A percentile compares a stretch with the other conserved stretches of the same genome.
These are phyloP conservation scores for Boloria selene DNA, from an alignment of 2,888 invertebrate species.

Conservation along the genomic window DNA sequence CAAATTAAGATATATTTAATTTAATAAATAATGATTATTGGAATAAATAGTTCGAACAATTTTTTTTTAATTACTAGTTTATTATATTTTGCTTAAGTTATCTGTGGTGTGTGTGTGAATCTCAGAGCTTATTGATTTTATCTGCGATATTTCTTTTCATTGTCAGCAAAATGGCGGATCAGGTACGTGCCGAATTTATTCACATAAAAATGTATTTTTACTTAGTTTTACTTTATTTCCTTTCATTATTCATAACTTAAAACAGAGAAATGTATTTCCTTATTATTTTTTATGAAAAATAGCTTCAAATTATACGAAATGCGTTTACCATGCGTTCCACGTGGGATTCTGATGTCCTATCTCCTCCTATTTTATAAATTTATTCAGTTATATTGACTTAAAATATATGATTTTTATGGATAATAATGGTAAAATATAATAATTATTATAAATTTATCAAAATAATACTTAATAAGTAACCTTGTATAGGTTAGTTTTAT, in stretches of 20 bases:
- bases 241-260: conserved; percentile 2
- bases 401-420: background rate
- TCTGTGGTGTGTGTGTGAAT: conserved; percentile 1
- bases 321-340: conserved; percentile 28
- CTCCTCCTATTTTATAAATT: background rate
- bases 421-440: no score
- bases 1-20: no score
- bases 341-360: conserved; percentile 27
- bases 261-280: conserved; percentile 3
- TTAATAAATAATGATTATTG: no score
- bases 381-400: background rate
- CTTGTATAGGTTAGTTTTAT: conserved; percentile 25
- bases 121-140: background rate
- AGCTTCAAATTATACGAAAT: conserved; percentile 25
- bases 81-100: background rate
- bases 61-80: no score
- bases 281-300: conserved; percentile 20
- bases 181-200: conserved; percentile 83
- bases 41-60: no score
- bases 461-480: background rate
- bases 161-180: conserved; percentile 90
- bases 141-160: conserved; percentile 72
- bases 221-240: background rate
- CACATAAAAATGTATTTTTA: conserved; percentile 53
- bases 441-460: no score